phyloP scores from a whole-genome alignment of 2,113 vertebrate genomes.

The Poeciliopsis turrubarensis region DNA sequence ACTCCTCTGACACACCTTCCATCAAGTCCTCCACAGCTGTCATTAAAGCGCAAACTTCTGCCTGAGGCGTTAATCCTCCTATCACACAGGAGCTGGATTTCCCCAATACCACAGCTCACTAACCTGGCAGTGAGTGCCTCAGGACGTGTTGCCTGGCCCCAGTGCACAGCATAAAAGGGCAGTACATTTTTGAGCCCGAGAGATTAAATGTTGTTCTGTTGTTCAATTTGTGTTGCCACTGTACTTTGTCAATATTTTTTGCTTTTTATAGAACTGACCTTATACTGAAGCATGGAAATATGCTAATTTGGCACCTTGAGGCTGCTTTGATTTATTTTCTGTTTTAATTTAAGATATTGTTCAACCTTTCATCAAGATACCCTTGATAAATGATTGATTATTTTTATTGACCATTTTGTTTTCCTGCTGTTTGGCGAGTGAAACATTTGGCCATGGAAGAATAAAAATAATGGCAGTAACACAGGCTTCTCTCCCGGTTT shows the following conservation, averaged over 20 bases:
- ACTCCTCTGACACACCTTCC: slow-evolving; percentile 36
- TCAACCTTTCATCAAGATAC: not conserved
- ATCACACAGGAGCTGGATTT: slow-evolving; percentile 53
- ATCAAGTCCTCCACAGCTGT: slow-evolving; percentile 56
- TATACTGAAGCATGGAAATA: slow-evolving; percentile 7
- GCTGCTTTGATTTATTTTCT: slow-evolving; percentile 10
- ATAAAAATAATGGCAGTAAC: not conserved
- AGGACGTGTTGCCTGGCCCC: slow-evolving; percentile 56
- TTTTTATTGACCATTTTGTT: slow-evolving; percentile 5
- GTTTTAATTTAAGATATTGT: slow-evolving; percentile 2
- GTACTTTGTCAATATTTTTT: slow-evolving; percentile 9
- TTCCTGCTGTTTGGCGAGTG: slow-evolving; percentile 10
- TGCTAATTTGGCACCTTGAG: not conserved
- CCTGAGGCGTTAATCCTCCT: slow-evolving; percentile 68
- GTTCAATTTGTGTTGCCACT: slow-evolving; percentile 8
- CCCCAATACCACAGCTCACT: slow-evolving; percentile 65
- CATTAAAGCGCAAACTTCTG: slow-evolving; percentile 59
- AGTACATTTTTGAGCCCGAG: slow-evolving; percentile 27
- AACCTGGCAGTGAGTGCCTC: slow-evolving; percentile 56
- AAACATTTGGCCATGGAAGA: not conserved
- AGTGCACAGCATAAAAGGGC: slow-evolving; percentile 24
- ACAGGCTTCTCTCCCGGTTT: not conserved
- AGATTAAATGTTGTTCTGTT: slow-evolving; percentile 28
- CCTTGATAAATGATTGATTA: slow-evolving; percentile 12
- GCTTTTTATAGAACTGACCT: slow-evolving; percentile 24